phyloP scores from a whole-genome alignment of 2,888 invertebrate genomes.

The Caenorhabditis becei region DNA sequence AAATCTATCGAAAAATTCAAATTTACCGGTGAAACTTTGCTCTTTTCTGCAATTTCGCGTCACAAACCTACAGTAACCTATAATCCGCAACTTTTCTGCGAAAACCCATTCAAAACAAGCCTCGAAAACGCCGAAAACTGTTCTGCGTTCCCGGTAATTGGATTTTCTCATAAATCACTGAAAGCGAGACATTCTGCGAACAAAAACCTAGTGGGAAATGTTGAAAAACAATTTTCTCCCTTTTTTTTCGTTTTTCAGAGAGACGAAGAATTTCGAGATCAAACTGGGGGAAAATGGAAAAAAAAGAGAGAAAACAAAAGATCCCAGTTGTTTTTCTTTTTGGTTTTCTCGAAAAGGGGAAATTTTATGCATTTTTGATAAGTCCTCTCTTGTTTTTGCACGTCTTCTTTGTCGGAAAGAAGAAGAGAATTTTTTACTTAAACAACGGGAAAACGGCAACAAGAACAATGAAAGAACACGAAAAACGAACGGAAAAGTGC shows the following conservation, averaged over 20 bases:
- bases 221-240: conserved; percentile 1
- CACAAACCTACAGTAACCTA: no score
- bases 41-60: no score
- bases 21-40: no score
- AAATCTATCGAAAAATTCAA: no score
- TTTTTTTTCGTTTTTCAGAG: no score
- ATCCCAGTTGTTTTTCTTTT: neutral
- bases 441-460: neutral
- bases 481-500: neutral
- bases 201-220: neutral
- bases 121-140: neutral
- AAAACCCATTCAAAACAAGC: no score
- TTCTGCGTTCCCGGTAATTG: neutral
- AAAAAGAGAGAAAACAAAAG: neutral
- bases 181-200: conserved; percentile 5
- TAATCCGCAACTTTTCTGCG: no score
- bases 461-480: conserved; percentile 3
- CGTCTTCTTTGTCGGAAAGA: neutral
- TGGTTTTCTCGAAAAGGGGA: neutral
- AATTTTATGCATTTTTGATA: neutral
- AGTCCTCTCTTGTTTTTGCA: conserved; percentile 2
- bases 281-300: neutral
- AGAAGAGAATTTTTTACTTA: neutral
- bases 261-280: neutral
- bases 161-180: neutral